phyloP scores from a whole-genome alignment of 2,888 invertebrate species.

The Zhuqinia jingwanae region DNA sequence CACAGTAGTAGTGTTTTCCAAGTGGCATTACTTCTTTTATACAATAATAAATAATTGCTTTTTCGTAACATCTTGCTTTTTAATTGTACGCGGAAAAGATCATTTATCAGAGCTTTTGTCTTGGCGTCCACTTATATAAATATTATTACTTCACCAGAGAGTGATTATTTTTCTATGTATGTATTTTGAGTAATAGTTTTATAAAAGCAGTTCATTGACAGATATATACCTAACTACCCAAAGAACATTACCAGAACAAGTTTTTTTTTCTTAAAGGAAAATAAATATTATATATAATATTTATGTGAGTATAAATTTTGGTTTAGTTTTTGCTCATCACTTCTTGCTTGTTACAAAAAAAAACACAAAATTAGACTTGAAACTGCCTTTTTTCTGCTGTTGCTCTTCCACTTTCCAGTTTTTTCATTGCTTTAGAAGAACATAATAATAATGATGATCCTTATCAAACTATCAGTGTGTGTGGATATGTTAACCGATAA shows the following conservation, averaged over 20 bases:
- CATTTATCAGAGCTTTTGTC: constrained; percentile 2
- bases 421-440: neutral
- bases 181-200: neutral
- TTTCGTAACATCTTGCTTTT: neutral
- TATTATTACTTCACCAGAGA: too few species aligned
- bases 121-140: neutral
- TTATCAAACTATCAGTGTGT: too few species aligned
- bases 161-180: too few species aligned
- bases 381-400: too few species aligned
- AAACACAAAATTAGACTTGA: too few species aligned
- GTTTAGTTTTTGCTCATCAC: too few species aligned
- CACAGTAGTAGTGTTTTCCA: too few species aligned
- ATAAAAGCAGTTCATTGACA: constrained; percentile 31
- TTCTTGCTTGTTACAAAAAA: too few species aligned
- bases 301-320: neutral
- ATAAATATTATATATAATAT: too few species aligned
- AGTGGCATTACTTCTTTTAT: neutral
- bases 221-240: constrained; percentile 12
- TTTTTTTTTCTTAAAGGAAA: too few species aligned
- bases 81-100: neutral
- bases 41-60: neutral
- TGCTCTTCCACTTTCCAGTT: constrained; percentile 11
- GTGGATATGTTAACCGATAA: constrained; percentile 17
- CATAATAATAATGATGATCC: neutral
- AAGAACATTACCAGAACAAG: too few species aligned